Evolutionary conservation across 2,888 invertebrate genomes (phyloP).

Genomic region (Agrotis segetum): DNA sequence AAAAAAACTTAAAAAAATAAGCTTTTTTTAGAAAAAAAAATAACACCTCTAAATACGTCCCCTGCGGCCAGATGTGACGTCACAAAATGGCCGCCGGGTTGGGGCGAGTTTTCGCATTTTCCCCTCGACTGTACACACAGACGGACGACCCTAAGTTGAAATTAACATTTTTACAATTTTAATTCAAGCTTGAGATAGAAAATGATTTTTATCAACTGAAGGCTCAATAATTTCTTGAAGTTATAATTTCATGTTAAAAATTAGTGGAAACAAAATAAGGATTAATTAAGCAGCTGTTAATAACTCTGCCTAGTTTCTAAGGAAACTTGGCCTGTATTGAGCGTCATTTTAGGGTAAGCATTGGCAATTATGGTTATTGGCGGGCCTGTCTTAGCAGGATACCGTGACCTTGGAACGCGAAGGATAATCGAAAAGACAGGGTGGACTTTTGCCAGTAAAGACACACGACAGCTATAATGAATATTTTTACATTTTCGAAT

Average conservation of each 20-base stretch:
- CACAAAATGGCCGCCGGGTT: slow-evolving; percentile 87
- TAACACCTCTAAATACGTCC: slow-evolving; percentile 79
- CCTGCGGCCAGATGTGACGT: slow-evolving; percentile 79
- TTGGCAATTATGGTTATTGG: too few species aligned
- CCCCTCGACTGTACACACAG: slow-evolving; percentile 77
- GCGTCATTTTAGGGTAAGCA: not conserved
- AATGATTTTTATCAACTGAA: slow-evolving; percentile 18
- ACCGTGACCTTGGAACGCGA: too few species aligned
- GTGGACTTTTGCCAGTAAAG: too few species aligned
- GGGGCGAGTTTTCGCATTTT: slow-evolving; percentile 89
- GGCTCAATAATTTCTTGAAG: not conserved
- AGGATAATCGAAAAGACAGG: too few species aligned
- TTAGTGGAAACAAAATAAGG: not conserved
- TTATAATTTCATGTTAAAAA: not conserved
- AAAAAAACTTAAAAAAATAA: not conserved
- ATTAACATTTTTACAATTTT: slow-evolving; percentile 48
- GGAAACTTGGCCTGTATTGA: slow-evolving; percentile 16
- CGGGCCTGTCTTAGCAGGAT: too few species aligned
- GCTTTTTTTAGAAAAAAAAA: slow-evolving; percentile 33
- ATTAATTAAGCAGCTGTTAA: slow-evolving; percentile 19
- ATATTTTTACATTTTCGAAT: too few species aligned
- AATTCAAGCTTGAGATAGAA: not conserved
- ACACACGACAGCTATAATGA: too few species aligned
- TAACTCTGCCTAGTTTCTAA: slow-evolving; percentile 22
- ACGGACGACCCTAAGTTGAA: slow-evolving; percentile 69